A percentile compares a stretch with the other conserved stretches of the same genome.
Evolutionary conservation across 2,888 invertebrate genomes (phyloP).

Genomic region (Microplitis deprimator): DNA sequence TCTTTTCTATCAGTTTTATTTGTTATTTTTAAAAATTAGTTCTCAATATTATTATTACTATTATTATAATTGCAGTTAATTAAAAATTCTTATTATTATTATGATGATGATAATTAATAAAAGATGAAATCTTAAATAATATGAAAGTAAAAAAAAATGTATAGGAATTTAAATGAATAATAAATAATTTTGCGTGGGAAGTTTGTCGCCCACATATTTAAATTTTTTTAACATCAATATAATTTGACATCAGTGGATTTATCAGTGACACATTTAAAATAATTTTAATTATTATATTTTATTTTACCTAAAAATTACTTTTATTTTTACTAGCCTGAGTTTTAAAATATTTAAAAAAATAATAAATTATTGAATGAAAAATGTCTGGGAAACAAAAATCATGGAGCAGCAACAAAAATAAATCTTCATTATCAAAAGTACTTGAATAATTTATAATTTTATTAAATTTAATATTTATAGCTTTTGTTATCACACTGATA

Average conservation of each 20-base stretch:
- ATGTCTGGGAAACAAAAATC: conserved; percentile 25
- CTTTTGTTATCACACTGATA: background rate
- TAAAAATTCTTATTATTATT: background rate
- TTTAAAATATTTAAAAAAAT: background rate
- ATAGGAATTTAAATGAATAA: background rate
- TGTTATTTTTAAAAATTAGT: background rate
- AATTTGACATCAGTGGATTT: background rate
- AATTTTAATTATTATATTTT: background rate
- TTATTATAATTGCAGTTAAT: background rate
- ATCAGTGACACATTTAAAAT: background rate
- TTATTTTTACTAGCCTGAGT: background rate
- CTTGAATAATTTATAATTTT: background rate
- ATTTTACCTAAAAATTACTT: background rate
- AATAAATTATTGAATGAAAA: background rate
- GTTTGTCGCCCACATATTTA: background rate
- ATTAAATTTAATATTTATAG: conserved; percentile 4
- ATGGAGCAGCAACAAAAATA: conserved; percentile 13
- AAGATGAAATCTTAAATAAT: background rate
- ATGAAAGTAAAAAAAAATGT: background rate
- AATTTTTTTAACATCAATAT: background rate
- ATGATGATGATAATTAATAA: background rate
- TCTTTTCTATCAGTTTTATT: background rate
- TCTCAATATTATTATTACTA: background rate
- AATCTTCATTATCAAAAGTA: conserved; percentile 31
- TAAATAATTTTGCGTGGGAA: background rate